A percentile compares a stretch with the other conserved stretches of the same genome.
phyloP scores from a whole-genome alignment of 2,888 invertebrate genomes.

The Cheilosia scutellata region DNA sequence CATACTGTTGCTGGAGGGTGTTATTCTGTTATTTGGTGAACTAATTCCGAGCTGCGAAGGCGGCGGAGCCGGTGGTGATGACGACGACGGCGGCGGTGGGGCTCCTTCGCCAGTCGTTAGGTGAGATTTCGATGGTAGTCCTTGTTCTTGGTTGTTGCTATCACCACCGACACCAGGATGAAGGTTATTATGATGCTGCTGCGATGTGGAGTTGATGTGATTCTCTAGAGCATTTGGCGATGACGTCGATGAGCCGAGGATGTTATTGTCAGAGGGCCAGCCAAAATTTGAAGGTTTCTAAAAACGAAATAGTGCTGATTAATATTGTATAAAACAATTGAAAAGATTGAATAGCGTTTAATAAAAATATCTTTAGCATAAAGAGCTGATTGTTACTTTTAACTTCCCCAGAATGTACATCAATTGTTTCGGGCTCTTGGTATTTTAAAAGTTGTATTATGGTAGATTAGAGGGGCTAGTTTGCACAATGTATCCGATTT shows the following conservation, averaged over 20 bases:
- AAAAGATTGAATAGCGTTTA: not conserved
- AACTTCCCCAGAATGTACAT: too few relatives aligned
- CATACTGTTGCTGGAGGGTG: slow-evolving; percentile 78
- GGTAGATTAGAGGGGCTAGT: too few relatives aligned
- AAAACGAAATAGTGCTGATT: slow-evolving; percentile 16
- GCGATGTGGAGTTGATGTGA: slow-evolving; percentile 59
- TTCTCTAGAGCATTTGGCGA: slow-evolving; percentile 68
- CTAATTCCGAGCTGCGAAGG: slow-evolving; percentile 76
- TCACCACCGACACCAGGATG: slow-evolving; percentile 72
- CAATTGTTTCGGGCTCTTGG: too few relatives aligned
- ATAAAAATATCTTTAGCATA: too few relatives aligned
- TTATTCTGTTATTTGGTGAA: slow-evolving; percentile 69
- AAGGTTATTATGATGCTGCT: slow-evolving; percentile 73
- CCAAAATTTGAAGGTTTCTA: slow-evolving; percentile 88
- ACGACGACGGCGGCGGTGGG: slow-evolving; percentile 76
- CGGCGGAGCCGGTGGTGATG: slow-evolving; percentile 78
- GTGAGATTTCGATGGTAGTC: slow-evolving; percentile 64
- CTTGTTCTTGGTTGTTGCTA: slow-evolving; percentile 69
- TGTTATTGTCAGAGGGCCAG: slow-evolving; percentile 85
- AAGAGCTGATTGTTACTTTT: too few relatives aligned
- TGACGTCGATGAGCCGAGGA: slow-evolving; percentile 70
- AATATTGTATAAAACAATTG: not conserved
- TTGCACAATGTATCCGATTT: too few relatives aligned
- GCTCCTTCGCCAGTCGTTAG: slow-evolving; percentile 58
- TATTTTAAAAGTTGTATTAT: too few relatives aligned